Base-by-base conservation (phyloP, 2,797 vertebrate species). In the Eidolon dupreanum region DNA sequence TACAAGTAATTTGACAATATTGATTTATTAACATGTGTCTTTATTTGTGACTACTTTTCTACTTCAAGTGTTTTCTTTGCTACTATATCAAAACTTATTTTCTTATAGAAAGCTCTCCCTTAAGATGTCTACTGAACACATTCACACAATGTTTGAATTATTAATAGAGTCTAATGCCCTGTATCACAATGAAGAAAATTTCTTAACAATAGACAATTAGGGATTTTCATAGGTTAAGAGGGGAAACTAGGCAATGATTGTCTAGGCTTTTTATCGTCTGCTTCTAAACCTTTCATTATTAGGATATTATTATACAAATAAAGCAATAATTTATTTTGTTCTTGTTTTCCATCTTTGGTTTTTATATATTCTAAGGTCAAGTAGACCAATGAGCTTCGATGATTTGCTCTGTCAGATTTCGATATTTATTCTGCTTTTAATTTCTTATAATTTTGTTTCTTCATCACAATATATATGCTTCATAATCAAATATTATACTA, bases 131-230 rank as follows among this genome's bases (percentile, higher is more conserved):
- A 15, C 65, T 90, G 24, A 81, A 38, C 4, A 59, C 41, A 71
- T 41, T 71, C 31, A 75, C 26, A 90, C 1, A 20, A 20, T 46
- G 2, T 70, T 66, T 70, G 15, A 74, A 41, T 85, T 70, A 77
- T 59, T 88, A 7, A 36, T 46, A 87, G 75, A 86, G 51, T 46
- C 51, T 46, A 53, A 66, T 17, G 3, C 7, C 4, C 20, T 61
- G 22, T 77, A 53, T 92, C 17, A 41, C 36, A 86, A 75, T 90
- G 19, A 96, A n/a, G n/a, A 84, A 91, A 82, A 84, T 41, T 77
- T 9, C 28, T 84, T 49, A 81, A 90, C 28, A 90, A 26, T 46
- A 31, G 65, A 28, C 6, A 78, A 24, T 53, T 94, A 53, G 24
- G 2, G 3, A 81, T 88, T 71, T 66, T 90, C 22, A 51, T 61